These are phyloP conservation scores for Maniola hyperantus DNA, from an alignment of 2,888 invertebrate genomes.

Conservation along the genomic window DNA sequence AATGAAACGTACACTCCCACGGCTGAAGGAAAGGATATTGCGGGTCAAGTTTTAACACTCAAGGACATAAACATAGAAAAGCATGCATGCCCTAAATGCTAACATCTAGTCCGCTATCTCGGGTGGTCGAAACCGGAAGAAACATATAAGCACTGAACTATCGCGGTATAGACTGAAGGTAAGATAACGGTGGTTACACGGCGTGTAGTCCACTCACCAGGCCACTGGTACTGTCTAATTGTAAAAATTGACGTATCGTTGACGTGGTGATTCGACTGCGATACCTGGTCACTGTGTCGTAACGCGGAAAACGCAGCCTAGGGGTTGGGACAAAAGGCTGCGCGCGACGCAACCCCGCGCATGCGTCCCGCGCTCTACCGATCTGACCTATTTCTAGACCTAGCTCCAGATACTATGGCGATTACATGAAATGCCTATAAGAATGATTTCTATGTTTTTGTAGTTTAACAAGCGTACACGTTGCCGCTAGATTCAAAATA, in stretches of 20 bases:
- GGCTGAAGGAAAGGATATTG: slow-evolving; percentile 61
- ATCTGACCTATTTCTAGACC: slow-evolving; percentile 59
- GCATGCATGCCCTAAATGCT: slow-evolving; percentile 77
- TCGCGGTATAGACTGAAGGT: slow-evolving; percentile 41
- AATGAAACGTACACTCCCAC: slow-evolving; percentile 68
- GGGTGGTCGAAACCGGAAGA: slow-evolving; percentile 55
- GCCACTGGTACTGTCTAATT: slow-evolving; percentile 52
- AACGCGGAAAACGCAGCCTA: slow-evolving; percentile 42
- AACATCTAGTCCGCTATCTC: slow-evolving; percentile 68
- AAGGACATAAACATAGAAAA: slow-evolving; percentile 68
- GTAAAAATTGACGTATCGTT: slow-evolving; percentile 49
- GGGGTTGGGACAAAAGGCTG: slow-evolving; percentile 42
- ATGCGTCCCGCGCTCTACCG: slow-evolving; percentile 50
- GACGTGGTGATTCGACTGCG: slow-evolving; percentile 52
- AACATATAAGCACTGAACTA: slow-evolving; percentile 67
- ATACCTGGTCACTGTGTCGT: slow-evolving; percentile 52
- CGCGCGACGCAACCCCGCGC: slow-evolving; percentile 49
- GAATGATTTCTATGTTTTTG: slow-evolving; percentile 13
- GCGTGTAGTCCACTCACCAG: slow-evolving; percentile 62
- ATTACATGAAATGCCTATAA: slow-evolving; percentile 24
- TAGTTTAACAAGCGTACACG: neutral
- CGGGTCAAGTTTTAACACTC: slow-evolving; percentile 64
- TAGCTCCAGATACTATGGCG: slow-evolving; percentile 41
- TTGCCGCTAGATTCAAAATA: slow-evolving; percentile 6
- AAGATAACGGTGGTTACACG: slow-evolving; percentile 30